Evolutionary conservation across 2,888 invertebrate genomes (phyloP), one percentile per base, ranked within the genome.

Genomic region (Meteorus cinctellus): DNA sequence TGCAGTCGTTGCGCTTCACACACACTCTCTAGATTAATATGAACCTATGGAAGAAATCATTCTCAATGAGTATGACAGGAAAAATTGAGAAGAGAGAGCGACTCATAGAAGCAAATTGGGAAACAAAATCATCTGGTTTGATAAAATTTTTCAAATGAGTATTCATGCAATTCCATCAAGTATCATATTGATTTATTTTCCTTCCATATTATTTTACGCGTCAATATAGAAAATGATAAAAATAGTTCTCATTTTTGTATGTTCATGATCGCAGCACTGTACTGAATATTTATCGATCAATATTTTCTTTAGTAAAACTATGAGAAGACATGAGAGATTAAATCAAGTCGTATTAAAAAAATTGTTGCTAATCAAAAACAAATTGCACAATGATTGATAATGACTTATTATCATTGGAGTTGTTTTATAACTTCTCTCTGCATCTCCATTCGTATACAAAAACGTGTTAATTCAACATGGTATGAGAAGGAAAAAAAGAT

Each of bases 251-350:
- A 84, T 83, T 83, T 84, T 81, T 83, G 74, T 81, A 84, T 84
- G 79, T 84, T 84, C 80, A 81, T 82, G 80, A 82, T 83, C 79
- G 80, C 83, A 83, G 82, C 82, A 82, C 79, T 82, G 81, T 85
- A 81, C 16, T 78, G 82, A 84, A 86, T 19, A 83, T 81, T 83
- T 83, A 80, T 83, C 81, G 80, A 86, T 85, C 81, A 79, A 86
- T 86, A 85, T 85, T 86, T 85, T 86, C 29, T 85, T 86, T 82
- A 83, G 82, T 80, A 72, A 81, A 77, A 77, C 74, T 80, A 78
- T 72, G 72, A 78, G 36, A 29, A 74, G 63, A 14, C 68, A 14
- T 19, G 68, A 73, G 48, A 69, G 60, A 71, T 36, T 48, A 60
- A 48, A 14, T 55, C 19, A 41, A 70, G 1, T 19, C 29, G 74